Evolutionary conservation across 2,797 vertebrate species (phyloP).

Genomic region (Sebastes aleutianus): DNA sequence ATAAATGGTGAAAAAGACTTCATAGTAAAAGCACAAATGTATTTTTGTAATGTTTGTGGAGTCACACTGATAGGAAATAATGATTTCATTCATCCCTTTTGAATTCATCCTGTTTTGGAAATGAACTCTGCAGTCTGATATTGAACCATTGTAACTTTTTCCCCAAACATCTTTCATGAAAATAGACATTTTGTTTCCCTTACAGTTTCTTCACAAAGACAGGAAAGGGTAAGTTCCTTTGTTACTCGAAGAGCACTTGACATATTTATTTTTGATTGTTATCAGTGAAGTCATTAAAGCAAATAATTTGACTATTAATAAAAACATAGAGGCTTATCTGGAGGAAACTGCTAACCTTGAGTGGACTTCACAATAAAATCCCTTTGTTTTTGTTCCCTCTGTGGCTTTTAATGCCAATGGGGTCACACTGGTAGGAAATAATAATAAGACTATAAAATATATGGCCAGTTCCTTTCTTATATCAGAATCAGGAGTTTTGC

Average conservation of each 20-base stretch:
- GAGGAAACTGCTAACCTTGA: constrained; percentile 17
- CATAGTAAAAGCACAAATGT: not conserved
- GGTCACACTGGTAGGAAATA: not conserved
- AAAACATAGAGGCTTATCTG: constrained; percentile 21
- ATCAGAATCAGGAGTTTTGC: not conserved
- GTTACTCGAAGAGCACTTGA: not conserved
- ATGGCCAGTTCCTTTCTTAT: not conserved
- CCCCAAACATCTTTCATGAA: not conserved
- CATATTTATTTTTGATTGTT: not conserved
- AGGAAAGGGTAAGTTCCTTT: constrained; percentile 23
- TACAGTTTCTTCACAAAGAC: constrained; percentile 26
- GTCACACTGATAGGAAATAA: not conserved
- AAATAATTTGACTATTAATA: not conserved
- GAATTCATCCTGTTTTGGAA: constrained; percentile 9
- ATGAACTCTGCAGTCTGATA: not conserved
- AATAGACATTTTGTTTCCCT: not conserved
- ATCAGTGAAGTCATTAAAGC: not conserved
- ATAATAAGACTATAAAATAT: not conserved
- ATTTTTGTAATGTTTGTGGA: not conserved
- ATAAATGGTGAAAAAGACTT: not conserved
- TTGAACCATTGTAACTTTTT: not conserved
- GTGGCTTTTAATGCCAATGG: not conserved
- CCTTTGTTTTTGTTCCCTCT: not conserved
- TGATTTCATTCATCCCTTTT: not conserved
- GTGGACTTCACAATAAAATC: not conserved